Evolutionary conservation across 2,113 vertebrate genomes (phyloP).

Genomic region (Percopsis transmontana): DNA sequence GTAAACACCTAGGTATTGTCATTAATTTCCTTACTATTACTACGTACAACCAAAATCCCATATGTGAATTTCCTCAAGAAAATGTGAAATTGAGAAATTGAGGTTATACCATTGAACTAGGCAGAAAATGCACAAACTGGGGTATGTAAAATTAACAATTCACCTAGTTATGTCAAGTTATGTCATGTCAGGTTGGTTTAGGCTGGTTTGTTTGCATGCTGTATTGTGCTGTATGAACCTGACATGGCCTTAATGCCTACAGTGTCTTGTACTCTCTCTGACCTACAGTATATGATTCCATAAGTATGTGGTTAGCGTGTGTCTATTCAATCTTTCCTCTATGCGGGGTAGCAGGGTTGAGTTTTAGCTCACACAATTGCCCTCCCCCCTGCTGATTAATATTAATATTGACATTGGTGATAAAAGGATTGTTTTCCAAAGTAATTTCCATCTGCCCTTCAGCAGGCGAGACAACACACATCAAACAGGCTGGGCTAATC

Average conservation of each 20-base stretch:
- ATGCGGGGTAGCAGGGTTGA: neutral
- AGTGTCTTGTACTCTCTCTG: neutral
- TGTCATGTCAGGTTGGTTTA: too few relatives aligned
- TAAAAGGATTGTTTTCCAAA: slow-evolving; percentile 62
- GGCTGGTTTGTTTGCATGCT: slow-evolving; percentile 6
- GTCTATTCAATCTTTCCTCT: neutral
- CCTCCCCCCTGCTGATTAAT: slow-evolving; percentile 58
- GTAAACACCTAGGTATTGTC: too few relatives aligned
- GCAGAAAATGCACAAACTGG: too few relatives aligned
- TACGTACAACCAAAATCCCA: too few relatives aligned
- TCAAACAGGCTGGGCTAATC: slow-evolving; percentile 57
- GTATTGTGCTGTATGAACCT: slow-evolving; percentile 11
- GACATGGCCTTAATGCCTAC: slow-evolving; percentile 29
- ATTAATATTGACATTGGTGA: slow-evolving; percentile 67
- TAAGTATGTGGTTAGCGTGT: slow-evolving; percentile 7
- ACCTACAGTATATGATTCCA: neutral
- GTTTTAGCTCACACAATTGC: slow-evolving; percentile 36
- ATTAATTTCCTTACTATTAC: too few relatives aligned
- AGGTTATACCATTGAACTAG: too few relatives aligned
- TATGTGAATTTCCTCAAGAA: too few relatives aligned
- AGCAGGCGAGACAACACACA: slow-evolving; percentile 55
- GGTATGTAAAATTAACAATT: too few relatives aligned
- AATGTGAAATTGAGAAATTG: too few relatives aligned
- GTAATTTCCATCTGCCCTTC: slow-evolving; percentile 72
- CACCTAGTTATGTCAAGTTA: too few relatives aligned